Evolutionary conservation across 2,113 vertebrate genomes (phyloP), one percentile per base, ranked within the genome.

Genomic region (Vulpes lagopus): DNA sequence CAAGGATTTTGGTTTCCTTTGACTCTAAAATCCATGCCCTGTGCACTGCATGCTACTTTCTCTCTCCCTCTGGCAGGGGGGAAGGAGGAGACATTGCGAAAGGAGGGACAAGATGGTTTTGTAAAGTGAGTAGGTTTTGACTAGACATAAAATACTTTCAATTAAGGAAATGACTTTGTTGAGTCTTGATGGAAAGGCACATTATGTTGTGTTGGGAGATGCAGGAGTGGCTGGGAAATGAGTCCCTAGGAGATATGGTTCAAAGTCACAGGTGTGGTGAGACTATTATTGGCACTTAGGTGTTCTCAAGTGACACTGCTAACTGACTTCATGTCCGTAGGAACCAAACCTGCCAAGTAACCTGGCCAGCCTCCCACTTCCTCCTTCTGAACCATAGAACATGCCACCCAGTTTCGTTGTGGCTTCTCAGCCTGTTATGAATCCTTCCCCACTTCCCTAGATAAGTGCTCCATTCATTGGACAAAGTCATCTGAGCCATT

Each of bases 371-470:
- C 69, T 19, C 78, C 15, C 0, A 1, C 86, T 81, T 93, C 71
- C 89, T 97, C 43, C 71, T 85, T 90, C 97, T 94, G 90, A 94
- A 78, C 11, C 11, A 2, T 67, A 57, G 51, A 89, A 65, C 22
- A 62, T 53, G 53, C 19, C 32, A 14, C 69, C 35, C 23, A 51
- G 32, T 93, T 53, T 60, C 60, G 62, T 27, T 49, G 53, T 85
- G 49, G 30, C 23, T 67, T 67, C 30, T 35, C 11, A 25, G 27
- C 51, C 90, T 79, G 23, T 69, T 78, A 30, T 60, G 23, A 49
- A 60, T 53, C 23, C 60, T 85, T 69, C 78, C 60, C 17, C 16
- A n/a, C 57, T 74, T 81, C 57, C 67, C 3, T 23, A 78, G 95
- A 30, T 60, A 78, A n/a, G 60, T 49, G 82, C 96, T 6, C 20